phyloP scores from a whole-genome alignment of 2,888 invertebrate species.

The Doris montereyensis region DNA sequence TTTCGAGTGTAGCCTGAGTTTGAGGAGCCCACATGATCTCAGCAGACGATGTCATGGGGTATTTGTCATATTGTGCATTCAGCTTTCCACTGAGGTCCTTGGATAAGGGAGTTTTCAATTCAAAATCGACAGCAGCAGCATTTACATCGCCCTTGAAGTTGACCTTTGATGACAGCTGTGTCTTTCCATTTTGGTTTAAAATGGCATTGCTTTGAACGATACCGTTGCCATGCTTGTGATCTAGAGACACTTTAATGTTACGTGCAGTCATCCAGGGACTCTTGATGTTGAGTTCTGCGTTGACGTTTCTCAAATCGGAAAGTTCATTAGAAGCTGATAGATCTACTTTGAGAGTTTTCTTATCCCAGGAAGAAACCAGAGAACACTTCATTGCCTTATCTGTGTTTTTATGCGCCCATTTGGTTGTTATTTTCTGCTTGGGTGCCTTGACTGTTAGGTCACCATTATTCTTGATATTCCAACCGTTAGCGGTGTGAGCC shows the following conservation, averaged over 20 bases:
- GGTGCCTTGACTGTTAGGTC: conserved; percentile 48
- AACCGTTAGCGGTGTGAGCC: conserved; percentile 44
- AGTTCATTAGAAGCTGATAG: background rate
- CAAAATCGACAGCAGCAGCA: conserved; percentile 43
- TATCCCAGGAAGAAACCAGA: conserved; percentile 45
- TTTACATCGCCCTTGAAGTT: conserved; percentile 45
- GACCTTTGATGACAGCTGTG: conserved; percentile 40
- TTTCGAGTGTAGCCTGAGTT: conserved; percentile 45
- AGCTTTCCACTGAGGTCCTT: conserved; percentile 46
- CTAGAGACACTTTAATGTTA: conserved; percentile 45
- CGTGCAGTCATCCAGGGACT: conserved; percentile 46
- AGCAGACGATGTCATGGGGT: conserved; percentile 46
- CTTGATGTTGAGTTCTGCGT: conserved; percentile 49
- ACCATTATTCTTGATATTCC: conserved; percentile 53
- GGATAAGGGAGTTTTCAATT: conserved; percentile 45
- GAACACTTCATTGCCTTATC: conserved; percentile 45
- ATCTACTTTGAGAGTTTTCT: background rate
- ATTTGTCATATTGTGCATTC: conserved; percentile 41
- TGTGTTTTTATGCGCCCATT: conserved; percentile 54
- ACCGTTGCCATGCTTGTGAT: conserved; percentile 50
- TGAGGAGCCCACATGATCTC: conserved; percentile 43
- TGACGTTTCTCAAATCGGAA: conserved; percentile 31
- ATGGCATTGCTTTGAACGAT: conserved; percentile 45
- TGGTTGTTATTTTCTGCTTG: conserved; percentile 42
- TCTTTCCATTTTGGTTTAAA: conserved; percentile 42